Evolutionary conservation across 2,797 vertebrate genomes (phyloP), one percentile per base, ranked within the genome.

Genomic region (Bradypodion ventrale): DNA sequence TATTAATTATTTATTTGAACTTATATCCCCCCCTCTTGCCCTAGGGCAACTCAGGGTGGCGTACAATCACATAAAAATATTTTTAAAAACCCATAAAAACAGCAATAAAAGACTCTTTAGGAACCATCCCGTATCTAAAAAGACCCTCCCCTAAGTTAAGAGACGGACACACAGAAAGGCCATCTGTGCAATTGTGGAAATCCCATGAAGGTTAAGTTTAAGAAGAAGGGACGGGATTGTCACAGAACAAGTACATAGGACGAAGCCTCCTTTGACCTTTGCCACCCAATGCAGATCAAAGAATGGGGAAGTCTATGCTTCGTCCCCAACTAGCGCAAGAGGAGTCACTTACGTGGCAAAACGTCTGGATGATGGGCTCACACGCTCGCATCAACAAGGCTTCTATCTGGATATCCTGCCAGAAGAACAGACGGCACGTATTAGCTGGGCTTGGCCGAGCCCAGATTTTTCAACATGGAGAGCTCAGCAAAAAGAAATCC

Each of bases 321-420:
- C 5, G 46, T 23, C 29, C 7, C 63, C 59, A 80, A 29, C 1
- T 1, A 19, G 56, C 27, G 10, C 29, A 15, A 66, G 16, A 65
- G 74, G 16, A 65, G 74, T 62, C 35, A 96, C 98, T 97, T 94
- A 99, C 98, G 0, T 98, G 98, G 92, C 98, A 99, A 93, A 98
- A 97, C 0, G 95, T 95, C 96, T 99, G 98, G 90, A 98, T 98
- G 90, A 98, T 96, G 5, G 97, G 97, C 37, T 99, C 98, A 78
- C 98, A 99, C 0, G 98, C 98, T 95, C 97, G 95, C 95, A 99
- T 98, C 90, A 99, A 94, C 93, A 99, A 96, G 44, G 98, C 98
- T 92, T 99, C 98, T 1, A 99, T 99, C 88, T 99, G 98, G 92
- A 99, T 98, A 92, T 99, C 98, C 98, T 99, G 94, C 69, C 73